Base-by-base conservation (phyloP, 2,797 vertebrate species). In the Lemur catta region DNA sequence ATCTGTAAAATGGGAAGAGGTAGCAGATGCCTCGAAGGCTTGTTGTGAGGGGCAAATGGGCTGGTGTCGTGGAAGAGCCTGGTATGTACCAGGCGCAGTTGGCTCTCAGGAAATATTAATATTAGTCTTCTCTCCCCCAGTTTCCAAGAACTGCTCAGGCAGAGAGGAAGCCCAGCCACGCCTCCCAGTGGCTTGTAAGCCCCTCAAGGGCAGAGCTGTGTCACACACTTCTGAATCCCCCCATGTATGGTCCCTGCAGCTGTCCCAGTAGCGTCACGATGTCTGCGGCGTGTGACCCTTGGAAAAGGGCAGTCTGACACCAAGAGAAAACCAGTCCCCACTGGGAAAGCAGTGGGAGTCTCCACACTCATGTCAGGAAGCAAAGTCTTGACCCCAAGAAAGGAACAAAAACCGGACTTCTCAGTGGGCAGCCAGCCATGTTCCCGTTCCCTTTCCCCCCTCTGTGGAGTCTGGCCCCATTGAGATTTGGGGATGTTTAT, bases 401-500 rank as follows among this genome's bases (percentile, higher is more conserved):
- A 96, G 89, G 78, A 97, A 43, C 72, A 87, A 89, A 95, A 74
- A 24, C 38, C 0, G 63, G 84, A 75, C 81, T 65, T 96, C 96
- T 93, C 95, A 67, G 96, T 81, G 80, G 96, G 97, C 43, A 67
- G 89, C 67, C 2, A 0, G 75, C 74, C 69, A 15, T 30, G 91
- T 18, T 76, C 92, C 69, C 0, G 8, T 35, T 80, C 95, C 90
- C 50, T 76, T 61, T 61, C 22, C 48, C 80, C 89, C 33, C 7
- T 38, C 89, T 87, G 92, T 33, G 24, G 89, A 97, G 93, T 91
- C 96, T 87, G 97, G 94, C 69, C 95, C 96, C 94, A 79, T 43
- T 94, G 97, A 97, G 94, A 97, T 95, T 89, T 92, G 88, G 96
- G 80, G 93, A 94, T 97, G 96, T 97, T 97, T 98, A 95, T 96